Base-by-base conservation (phyloP, 2,888 invertebrate species). In the Piscicola geometra region DNA sequence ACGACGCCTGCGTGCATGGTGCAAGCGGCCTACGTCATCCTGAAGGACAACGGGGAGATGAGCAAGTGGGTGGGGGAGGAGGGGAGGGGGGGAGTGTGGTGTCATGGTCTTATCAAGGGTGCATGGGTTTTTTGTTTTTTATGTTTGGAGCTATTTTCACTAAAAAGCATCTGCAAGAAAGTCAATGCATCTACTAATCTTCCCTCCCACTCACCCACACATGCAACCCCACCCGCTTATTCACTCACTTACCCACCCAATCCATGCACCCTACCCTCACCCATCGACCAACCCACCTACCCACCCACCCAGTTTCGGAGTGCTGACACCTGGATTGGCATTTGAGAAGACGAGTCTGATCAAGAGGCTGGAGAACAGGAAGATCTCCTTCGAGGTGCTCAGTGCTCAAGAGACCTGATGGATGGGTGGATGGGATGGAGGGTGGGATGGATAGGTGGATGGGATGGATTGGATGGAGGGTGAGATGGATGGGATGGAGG, bases 271-370 rank as follows among this genome's bases (percentile, higher is more conserved):
- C 12, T n/a, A 9, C 18, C n/a, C 21, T 1, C 15, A 3, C 25
- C 1, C 25, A 56, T 3, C 21, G 30, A 69, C 33, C 35, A 74
- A 52, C 35, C 64, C 67, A 30, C 21, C 68, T 15, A 41, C 41
- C 41, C 41, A 41, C 35, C 33, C 25, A 80, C 88, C 76, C 86
- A 93, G 92, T 15, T 93, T 93, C 50, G 96, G 96, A 18, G 94
- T 96, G 0, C 87, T 91, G 76, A 88, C 95, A 0, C 93, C 96
- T 0, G 94, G 91, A 0, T 90, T 90, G 18, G 94, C 93, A 0
- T 97, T 96, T 86, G 88, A 88, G 0, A 89, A 93, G 79, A 94
- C 96, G 0, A 89, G 88, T 35, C 86, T 95, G 32, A 89, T 94
- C 77, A 88, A 91, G 47, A 89, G 91, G 78, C 87, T 97, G 30